A percentile compares a stretch with the other conserved stretches of the same genome.
Evolutionary conservation across 2,113 vertebrate species (phyloP).

Genomic region (Mus pahari): DNA sequence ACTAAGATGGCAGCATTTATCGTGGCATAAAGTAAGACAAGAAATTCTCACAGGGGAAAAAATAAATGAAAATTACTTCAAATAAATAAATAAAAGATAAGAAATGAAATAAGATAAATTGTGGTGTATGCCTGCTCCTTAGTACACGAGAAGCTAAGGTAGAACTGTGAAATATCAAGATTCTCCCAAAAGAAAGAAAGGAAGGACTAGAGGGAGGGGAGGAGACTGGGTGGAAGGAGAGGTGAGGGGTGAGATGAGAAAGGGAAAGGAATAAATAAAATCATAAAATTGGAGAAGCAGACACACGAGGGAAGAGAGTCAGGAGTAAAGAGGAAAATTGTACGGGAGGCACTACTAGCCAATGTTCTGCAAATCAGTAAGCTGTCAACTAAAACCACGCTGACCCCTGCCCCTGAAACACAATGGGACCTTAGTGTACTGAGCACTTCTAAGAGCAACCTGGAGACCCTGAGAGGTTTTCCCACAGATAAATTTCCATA

Average conservation of each 20-base stretch:
- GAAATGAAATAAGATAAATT: not conserved
- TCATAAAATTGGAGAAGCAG: not conserved
- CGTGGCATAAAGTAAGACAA: not conserved
- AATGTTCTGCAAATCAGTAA: not conserved
- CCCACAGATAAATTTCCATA: not conserved
- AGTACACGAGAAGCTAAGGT: not conserved
- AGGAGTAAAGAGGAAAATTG: not conserved
- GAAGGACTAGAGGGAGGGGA: not conserved
- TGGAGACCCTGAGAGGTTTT: not conserved
- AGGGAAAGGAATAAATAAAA: not conserved
- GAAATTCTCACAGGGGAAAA: not conserved
- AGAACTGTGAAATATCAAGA: not conserved
- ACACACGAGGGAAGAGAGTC: not conserved
- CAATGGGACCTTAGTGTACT: not conserved
- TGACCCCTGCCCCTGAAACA: not conserved
- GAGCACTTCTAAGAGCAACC: not conserved
- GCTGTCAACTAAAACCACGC: not conserved
- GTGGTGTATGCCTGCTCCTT: too few species aligned
- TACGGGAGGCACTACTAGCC: not conserved
- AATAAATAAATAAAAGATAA: not conserved
- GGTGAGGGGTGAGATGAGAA: not conserved
- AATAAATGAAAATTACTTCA: not conserved
- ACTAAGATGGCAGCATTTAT: not conserved
- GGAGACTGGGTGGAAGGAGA: too few species aligned
- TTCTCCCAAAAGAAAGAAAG: not conserved